phyloP scores from a whole-genome alignment of 2,888 invertebrate genomes.

The Rosalia funebris region DNA sequence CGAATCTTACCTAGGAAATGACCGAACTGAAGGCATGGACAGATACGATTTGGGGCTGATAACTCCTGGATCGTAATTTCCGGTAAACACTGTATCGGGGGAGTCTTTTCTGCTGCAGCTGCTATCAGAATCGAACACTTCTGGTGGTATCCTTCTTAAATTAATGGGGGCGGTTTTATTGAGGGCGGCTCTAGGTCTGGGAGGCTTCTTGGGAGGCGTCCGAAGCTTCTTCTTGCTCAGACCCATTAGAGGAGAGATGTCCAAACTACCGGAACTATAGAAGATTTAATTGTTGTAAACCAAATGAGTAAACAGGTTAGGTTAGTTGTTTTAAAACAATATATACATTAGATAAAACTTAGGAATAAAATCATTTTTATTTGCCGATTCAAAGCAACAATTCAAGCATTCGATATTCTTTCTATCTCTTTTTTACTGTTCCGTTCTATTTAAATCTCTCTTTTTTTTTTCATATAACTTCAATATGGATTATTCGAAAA shows the following conservation, averaged over 20 bases:
- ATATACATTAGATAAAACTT: too few species aligned
- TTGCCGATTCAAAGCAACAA: too few species aligned
- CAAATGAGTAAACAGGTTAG: too few species aligned
- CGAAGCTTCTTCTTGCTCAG: slow-evolving; percentile 53
- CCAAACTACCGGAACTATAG: slow-evolving; percentile 57
- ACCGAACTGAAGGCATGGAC: slow-evolving; percentile 86
- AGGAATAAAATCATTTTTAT: too few species aligned
- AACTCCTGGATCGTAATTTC: slow-evolving; percentile 57
- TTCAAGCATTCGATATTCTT: too few species aligned
- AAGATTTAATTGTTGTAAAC: too few species aligned
- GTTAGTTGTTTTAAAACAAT: too few species aligned
- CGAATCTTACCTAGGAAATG: slow-evolving; percentile 78
- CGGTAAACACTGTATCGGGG: slow-evolving; percentile 51
- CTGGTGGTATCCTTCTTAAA: slow-evolving; percentile 46
- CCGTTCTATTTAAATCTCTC: too few species aligned
- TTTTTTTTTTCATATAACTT: too few species aligned
- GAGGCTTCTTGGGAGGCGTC: slow-evolving; percentile 52
- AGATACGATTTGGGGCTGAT: slow-evolving; percentile 78
- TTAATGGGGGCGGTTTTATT: slow-evolving; percentile 59
- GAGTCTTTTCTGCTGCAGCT: slow-evolving; percentile 54
- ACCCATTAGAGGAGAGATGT: slow-evolving; percentile 61
- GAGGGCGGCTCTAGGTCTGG: slow-evolving; percentile 57
- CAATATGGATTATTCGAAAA: too few species aligned
- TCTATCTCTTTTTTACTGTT: too few species aligned
- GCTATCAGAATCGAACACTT: slow-evolving; percentile 57